Percentiles rank a stretch among this genome's conserved stretches.
Evolutionary conservation across 2,888 invertebrate genomes (phyloP).

Genomic region (Idaea biselata): DNA sequence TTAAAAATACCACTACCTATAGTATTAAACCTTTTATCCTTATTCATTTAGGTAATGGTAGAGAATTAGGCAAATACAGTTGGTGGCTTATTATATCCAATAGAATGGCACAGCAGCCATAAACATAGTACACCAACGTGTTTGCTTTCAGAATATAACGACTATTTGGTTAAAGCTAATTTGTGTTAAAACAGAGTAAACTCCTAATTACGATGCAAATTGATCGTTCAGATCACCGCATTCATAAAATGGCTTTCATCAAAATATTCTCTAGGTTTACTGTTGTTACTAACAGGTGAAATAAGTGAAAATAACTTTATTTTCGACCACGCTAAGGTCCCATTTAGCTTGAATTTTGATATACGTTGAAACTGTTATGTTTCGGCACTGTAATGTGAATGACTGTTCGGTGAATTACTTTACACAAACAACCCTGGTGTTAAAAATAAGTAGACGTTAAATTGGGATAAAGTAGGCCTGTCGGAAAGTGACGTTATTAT

Average conservation of each 20-base stretch:
- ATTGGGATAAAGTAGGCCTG: background rate
- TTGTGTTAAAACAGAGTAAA: slow-evolving; percentile 67
- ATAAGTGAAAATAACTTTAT: slow-evolving; percentile 28
- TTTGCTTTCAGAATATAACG: slow-evolving; percentile 46
- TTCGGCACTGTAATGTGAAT: background rate
- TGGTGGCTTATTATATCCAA: background rate
- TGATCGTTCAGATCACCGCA: slow-evolving; percentile 65
- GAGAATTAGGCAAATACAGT: slow-evolving; percentile 3
- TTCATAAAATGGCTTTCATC: slow-evolving; percentile 58
- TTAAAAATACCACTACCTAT: no score
- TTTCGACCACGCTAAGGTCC: slow-evolving; percentile 14
- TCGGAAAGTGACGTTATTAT: background rate
- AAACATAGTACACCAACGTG: slow-evolving; percentile 34
- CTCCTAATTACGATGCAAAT: slow-evolving; percentile 76
- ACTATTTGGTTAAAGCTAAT: slow-evolving; percentile 61
- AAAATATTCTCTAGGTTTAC: slow-evolving; percentile 39
- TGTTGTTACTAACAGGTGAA: slow-evolving; percentile 28
- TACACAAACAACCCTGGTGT: slow-evolving; percentile 1
- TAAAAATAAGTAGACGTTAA: slow-evolving; percentile 1
- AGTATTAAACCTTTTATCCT: no score
- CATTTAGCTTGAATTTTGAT: background rate
- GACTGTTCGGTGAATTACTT: slow-evolving; percentile 1
- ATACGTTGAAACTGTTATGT: slow-evolving; percentile 1
- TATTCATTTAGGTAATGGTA: slow-evolving; percentile 1
- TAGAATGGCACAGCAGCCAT: slow-evolving; percentile 22